Evolutionary conservation across 1,140 invertebrate species (phyloP).

Genomic region (Augochlora pura): DNA sequence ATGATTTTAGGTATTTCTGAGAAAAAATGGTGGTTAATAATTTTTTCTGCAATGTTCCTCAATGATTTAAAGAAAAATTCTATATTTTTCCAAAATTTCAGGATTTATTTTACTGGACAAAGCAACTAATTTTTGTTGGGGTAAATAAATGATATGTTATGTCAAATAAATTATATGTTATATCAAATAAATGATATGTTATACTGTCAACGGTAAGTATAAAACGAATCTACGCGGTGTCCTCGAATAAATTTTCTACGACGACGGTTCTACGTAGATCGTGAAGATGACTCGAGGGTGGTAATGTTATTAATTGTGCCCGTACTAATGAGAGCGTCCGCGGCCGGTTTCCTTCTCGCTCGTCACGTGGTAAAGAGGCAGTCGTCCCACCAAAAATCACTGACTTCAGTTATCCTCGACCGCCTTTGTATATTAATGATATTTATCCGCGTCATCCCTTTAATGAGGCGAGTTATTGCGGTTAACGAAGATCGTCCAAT

Average conservation of each 20-base stretch:
- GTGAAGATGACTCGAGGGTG: neutral
- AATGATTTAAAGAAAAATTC: too few species aligned
- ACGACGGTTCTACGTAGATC: neutral
- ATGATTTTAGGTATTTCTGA: too few species aligned
- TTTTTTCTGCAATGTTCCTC: too few species aligned
- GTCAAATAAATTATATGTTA: too few species aligned
- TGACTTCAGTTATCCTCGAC: conserved; percentile 1
- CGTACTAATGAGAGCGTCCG: conserved; percentile 38
- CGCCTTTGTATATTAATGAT: conserved; percentile 12
- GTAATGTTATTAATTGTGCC: conserved; percentile 25
- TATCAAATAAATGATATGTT: too few species aligned
- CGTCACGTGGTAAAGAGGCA: conserved; percentile 1
- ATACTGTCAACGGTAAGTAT: neutral
- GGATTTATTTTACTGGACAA: too few species aligned
- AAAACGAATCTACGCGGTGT: too few species aligned
- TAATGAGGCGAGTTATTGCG: neutral
- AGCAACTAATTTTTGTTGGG: too few species aligned
- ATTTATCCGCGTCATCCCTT: neutral
- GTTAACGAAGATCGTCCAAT: neutral
- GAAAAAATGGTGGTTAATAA: too few species aligned
- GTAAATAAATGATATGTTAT: too few species aligned
- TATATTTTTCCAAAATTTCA: too few species aligned
- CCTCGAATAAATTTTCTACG: neutral
- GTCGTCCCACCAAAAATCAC: neutral
- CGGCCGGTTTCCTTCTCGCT: neutral